A percentile compares a stretch with the other conserved stretches of the same genome.
Evolutionary conservation across 2,797 vertebrate species (phyloP).

Genomic region (Phoebastria nigripes): DNA sequence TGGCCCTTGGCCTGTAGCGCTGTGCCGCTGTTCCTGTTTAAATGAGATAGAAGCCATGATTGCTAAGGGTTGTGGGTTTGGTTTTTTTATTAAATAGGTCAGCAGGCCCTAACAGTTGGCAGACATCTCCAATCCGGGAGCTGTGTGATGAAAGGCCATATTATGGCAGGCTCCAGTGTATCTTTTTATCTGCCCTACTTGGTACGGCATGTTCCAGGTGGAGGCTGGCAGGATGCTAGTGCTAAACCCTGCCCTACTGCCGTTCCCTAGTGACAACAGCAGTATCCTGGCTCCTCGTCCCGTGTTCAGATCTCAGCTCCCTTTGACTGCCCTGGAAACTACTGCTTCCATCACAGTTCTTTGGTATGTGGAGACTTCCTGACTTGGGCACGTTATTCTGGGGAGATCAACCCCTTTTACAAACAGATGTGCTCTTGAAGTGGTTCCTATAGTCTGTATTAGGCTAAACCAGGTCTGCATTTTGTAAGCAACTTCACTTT

Average conservation of each 20-base stretch:
- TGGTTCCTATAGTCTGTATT: background rate
- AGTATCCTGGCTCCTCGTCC: background rate
- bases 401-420: background rate
- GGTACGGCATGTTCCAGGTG: constrained; percentile 46
- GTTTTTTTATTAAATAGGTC: constrained; percentile 18
- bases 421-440: background rate
- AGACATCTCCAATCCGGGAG: background rate
- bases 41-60: background rate
- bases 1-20: background rate
- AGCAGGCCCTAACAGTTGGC: constrained; percentile 21
- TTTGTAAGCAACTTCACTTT: background rate
- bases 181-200: constrained; percentile 51
- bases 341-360: background rate
- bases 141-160: constrained; percentile 40
- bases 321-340: background rate
- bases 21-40: background rate
- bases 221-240: constrained; percentile 8
- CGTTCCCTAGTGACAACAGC: background rate
- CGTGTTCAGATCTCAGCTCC: background rate
- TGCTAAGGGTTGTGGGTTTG: background rate
- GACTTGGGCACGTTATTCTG: background rate
- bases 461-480: background rate
- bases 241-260: background rate
- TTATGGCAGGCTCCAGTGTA: constrained; percentile 39
- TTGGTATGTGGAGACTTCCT: background rate